Base-by-base conservation (phyloP, 2,888 invertebrate genomes). In the Caenorhabditis wallacei region DNA sequence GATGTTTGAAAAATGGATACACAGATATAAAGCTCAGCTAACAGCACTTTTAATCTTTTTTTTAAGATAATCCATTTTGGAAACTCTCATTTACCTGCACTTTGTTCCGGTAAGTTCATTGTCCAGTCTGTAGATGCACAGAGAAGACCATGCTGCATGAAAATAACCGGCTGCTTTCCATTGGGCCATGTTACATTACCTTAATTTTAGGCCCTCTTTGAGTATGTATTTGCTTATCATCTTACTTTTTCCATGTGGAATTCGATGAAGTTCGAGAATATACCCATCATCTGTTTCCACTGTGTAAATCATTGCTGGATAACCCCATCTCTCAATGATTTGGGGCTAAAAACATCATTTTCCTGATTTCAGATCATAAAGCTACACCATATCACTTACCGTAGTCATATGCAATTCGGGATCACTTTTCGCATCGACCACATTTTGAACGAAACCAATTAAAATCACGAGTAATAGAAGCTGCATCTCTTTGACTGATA, bases 251-350 rank as follows among this genome's bases (percentile, higher is more conserved):
- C 94, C 94, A 87, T 94, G 87, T 2, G 93, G 95, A 89, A 97
- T 96, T 84, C 96, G 94, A 90, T 96, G 96, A 56, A 97, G 85
- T 1, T 95, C 95, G 59, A 97, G 93, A 63, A 96, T 94, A 92
- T 96, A 97, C 0, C 96, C 96, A 92, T 97, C 97, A 24, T 94
- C 94, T 0, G 97, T 96, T 11, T 70, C 78, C 18, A 82, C 87
- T 8, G 80, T 59, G 64, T 86, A 80, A 37, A 84, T 82, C 76
- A 90, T 84, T 0, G 92, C 92, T 4, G 92, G 92, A 80, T 93
- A 93, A 3, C 92, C 93, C 85, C 93, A 92, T 85, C 84, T 87
- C 40, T 81, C 66, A 37, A 89, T 82, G 40, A 89, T 87, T 84
- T 89, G 84, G 8, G 88, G 86, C 88, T 88, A 72, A 53, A 83